These are phyloP conservation scores for Caenorhabditis briggsae DNA, from an alignment of 1,140 invertebrate genomes.

Conservation along the genomic window DNA sequence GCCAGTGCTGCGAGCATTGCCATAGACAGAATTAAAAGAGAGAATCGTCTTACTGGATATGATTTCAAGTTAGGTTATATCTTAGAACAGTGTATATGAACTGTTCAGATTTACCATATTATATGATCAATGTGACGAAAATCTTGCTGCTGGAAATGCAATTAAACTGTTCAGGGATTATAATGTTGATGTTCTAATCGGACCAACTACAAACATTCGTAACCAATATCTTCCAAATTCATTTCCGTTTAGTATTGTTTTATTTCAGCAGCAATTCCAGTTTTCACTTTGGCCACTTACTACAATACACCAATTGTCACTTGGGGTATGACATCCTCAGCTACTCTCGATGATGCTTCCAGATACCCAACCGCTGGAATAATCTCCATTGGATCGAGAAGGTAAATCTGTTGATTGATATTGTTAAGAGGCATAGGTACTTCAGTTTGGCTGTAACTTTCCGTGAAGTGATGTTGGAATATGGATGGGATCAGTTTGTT, in stretches of 20 bases:
- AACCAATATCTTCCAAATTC: neutral
- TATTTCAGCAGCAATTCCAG: conserved; percentile 26
- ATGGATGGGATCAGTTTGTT: conserved; percentile 42
- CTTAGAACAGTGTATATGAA: no score
- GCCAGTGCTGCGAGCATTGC: conserved; percentile 43
- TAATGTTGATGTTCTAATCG: conserved; percentile 38
- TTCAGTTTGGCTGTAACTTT: conserved; percentile 20
- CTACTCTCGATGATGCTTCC: conserved; percentile 1
- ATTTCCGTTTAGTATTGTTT: neutral
- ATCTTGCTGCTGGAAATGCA: conserved; percentile 38
- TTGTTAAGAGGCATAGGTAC: neutral
- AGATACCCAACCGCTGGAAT: conserved; percentile 23
- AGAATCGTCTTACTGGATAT: neutral
- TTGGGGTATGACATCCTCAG: conserved; percentile 27
- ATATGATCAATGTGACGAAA: conserved; percentile 37
- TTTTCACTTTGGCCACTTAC: neutral
- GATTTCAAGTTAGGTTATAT: neutral
- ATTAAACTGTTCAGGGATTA: neutral
- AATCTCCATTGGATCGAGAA: conserved; percentile 12
- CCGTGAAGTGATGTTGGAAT: conserved; percentile 27
- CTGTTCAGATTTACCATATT: conserved; percentile 1
- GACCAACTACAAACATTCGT: conserved; percentile 30
- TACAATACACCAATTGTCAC: neutral
- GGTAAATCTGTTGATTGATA: neutral
- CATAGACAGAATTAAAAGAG: conserved; percentile 25